phyloP scores from a whole-genome alignment of 2,113 vertebrate species.

The Ascaphus truei region DNA sequence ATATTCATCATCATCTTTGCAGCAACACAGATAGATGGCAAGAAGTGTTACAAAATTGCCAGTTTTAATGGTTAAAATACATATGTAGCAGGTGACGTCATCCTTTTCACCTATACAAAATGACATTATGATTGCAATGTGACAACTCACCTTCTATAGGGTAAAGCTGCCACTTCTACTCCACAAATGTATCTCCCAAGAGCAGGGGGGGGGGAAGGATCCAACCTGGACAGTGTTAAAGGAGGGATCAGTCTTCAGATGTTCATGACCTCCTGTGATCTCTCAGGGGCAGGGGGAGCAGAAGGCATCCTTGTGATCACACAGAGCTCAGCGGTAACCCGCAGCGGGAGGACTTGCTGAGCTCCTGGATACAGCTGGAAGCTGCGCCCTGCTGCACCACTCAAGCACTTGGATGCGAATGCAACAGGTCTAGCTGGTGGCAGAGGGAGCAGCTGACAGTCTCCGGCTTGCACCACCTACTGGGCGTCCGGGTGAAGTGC shows the following conservation, averaged over 20 bases:
- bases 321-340: background rate
- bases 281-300: background rate
- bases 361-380: constrained; percentile 10
- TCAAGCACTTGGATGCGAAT: constrained; percentile 14
- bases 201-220: too few species aligned
- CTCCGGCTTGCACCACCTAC: background rate
- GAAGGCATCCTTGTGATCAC: background rate
- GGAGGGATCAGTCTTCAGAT: background rate
- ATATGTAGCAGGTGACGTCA: too few species aligned
- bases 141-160: constrained; percentile 11
- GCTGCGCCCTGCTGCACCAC: constrained; percentile 16
- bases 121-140: background rate
- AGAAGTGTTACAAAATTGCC: too few species aligned
- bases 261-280: constrained; percentile 10
- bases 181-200: background rate
- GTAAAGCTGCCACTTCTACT: background rate
- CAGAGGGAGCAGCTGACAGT: background rate
- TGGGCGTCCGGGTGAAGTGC: background rate
- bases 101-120: too few species aligned
- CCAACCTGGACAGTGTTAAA: background rate
- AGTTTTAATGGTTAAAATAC: too few species aligned
- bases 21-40: too few species aligned
- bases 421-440: constrained; percentile 27
- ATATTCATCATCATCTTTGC: too few species aligned
- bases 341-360: background rate